Evolutionary conservation across 2,888 invertebrate genomes (phyloP).

Genomic region (Lithophane semibrunnea): DNA sequence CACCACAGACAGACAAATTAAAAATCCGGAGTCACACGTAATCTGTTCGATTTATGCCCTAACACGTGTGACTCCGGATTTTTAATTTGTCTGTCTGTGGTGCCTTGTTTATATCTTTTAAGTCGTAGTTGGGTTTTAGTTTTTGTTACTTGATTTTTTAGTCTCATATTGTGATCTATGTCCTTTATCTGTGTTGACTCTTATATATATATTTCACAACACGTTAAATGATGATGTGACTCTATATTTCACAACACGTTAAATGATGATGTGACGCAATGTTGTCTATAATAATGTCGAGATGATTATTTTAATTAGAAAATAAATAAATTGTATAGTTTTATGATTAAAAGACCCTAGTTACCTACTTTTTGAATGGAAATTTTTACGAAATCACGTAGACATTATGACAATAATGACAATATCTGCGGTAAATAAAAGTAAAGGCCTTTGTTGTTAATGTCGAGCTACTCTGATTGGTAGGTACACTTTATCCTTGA

Average conservation of each 20-base stretch:
- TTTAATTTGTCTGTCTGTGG: too few species aligned
- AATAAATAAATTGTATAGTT: slow-evolving; percentile 33
- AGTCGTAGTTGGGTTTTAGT: too few species aligned
- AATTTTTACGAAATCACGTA: slow-evolving; percentile 11
- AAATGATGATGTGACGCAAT: slow-evolving; percentile 20
- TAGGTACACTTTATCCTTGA: not conserved
- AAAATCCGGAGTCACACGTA: too few species aligned
- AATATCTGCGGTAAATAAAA: not conserved
- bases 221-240: slow-evolving; percentile 8
- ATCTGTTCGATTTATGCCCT: too few species aligned
- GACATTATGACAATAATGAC: not conserved
- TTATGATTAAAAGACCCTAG: slow-evolving; percentile 17
- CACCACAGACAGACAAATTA: too few species aligned
- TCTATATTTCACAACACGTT: slow-evolving; percentile 27
- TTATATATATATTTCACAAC: slow-evolving; percentile 27
- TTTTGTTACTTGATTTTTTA: too few species aligned
- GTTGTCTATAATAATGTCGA: slow-evolving; percentile 20
- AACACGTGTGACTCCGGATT: too few species aligned
- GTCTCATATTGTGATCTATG: slow-evolving; percentile 1
- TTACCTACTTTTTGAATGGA: slow-evolving; percentile 10
- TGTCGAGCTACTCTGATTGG: not conserved
- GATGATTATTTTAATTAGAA: slow-evolving; percentile 26
- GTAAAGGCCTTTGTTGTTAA: too few species aligned
- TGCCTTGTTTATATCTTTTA: too few species aligned
- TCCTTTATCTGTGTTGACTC: slow-evolving; percentile 27